These are phyloP conservation scores for Siniperca knerii DNA, from an alignment of 2,113 vertebrate species.

Conservation along the genomic window DNA sequence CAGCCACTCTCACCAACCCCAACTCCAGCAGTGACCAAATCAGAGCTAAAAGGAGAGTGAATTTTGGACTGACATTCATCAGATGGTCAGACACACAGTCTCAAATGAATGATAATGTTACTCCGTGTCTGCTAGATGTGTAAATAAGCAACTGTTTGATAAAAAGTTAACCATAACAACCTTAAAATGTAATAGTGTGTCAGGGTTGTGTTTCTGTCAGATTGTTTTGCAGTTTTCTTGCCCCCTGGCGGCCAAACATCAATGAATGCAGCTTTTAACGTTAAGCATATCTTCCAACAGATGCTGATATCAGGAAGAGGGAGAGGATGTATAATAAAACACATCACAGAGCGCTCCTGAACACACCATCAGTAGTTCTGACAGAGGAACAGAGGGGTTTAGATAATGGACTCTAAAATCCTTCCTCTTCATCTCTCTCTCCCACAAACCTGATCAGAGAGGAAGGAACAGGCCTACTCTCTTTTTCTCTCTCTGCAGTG, in stretches of 20 bases:
- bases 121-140: not conserved
- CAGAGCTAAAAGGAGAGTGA: not conserved
- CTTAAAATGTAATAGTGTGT: not conserved
- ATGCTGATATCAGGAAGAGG: constrained; percentile 4
- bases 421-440: constrained; percentile 7
- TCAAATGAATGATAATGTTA: not conserved
- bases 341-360: constrained; percentile 4
- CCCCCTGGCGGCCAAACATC: not conserved
- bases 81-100: not conserved
- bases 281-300: constrained; percentile 14
- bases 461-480: constrained; percentile 8
- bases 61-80: not conserved
- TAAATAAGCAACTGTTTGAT: not conserved
- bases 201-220: not conserved
- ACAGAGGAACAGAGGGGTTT: constrained; percentile 35
- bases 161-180: not conserved
- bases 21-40: not conserved
- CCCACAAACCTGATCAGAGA: constrained; percentile 17
- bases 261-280: constrained; percentile 1
- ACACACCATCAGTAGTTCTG: constrained; percentile 32
- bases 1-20: not conserved
- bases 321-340: not conserved
- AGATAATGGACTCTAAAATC: constrained; percentile 42
- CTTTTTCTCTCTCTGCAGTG: constrained; percentile 6
- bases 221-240: not conserved